Evolutionary conservation across 2,113 vertebrate species (phyloP).

Genomic region (Clinocottus analis): DNA sequence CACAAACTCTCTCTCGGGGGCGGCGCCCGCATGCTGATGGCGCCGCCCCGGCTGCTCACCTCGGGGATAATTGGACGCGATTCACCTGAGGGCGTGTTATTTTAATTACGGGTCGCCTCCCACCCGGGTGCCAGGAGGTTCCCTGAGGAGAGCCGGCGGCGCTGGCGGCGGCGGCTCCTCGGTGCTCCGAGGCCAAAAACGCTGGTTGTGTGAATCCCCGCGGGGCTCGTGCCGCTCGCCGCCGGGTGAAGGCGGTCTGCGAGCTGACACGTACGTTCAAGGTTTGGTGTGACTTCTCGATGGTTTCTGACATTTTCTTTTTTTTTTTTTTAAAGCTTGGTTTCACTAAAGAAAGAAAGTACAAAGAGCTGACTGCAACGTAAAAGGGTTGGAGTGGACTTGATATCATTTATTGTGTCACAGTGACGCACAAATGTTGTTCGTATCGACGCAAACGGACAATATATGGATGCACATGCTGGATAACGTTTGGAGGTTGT

Average conservation of each 20-base stretch:
- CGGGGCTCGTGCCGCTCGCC: too few relatives aligned
- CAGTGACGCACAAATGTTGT: too few relatives aligned
- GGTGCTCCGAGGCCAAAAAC: conserved; percentile 54
- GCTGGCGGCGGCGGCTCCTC: conserved; percentile 24
- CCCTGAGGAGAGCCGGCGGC: conserved; percentile 7
- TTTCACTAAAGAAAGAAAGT: not conserved
- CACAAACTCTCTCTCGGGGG: conserved; percentile 16
- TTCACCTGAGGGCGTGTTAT: conserved; percentile 66
- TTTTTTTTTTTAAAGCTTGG: not conserved
- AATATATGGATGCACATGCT: too few relatives aligned
- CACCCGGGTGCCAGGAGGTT: conserved; percentile 25
- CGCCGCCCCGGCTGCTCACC: conserved; percentile 40
- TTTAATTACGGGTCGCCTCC: conserved; percentile 77
- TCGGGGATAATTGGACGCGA: conserved; percentile 53
- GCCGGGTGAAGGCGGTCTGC: too few relatives aligned
- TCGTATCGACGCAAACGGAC: too few relatives aligned
- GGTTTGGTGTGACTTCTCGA: conserved; percentile 1
- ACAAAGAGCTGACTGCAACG: too few relatives aligned
- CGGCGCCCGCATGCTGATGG: conserved; percentile 13
- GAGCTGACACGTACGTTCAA: conserved; percentile 15
- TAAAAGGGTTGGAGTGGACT: too few relatives aligned
- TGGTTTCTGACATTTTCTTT: too few relatives aligned
- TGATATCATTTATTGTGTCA: not conserved
- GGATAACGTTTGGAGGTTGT: too few relatives aligned
- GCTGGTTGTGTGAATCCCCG: conserved; percentile 29